Conservation (phyloP, 2,888 invertebrate species). For the Leucania comma region DNA sequence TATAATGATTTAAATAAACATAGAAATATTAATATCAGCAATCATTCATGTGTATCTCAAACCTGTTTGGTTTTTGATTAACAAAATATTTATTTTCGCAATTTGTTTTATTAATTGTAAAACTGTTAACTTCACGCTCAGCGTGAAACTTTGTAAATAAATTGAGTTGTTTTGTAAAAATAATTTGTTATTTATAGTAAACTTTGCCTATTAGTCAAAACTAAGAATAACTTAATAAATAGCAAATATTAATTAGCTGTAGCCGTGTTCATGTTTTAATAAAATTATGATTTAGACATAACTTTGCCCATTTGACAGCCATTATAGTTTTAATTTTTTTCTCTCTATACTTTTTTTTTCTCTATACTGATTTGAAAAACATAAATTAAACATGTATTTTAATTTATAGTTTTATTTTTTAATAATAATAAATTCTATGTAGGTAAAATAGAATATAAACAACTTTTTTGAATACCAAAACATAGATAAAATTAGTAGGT, state of each 20-base stretch:
- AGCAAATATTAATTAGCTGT: conserved; percentile 11
- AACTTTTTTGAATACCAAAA: too few species aligned
- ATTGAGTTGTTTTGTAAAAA: conserved; percentile 51
- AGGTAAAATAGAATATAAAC: too few species aligned
- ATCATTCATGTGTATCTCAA: conserved; percentile 35
- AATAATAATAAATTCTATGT: too few species aligned
- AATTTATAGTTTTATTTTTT: too few species aligned
- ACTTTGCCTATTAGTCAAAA: not conserved
- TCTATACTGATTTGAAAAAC: not conserved
- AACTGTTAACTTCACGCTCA: conserved; percentile 54
- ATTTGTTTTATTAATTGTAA: conserved; percentile 49
- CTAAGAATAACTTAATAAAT: conserved; percentile 27
- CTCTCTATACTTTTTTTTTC: not conserved
- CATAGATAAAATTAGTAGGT: too few species aligned
- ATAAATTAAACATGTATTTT: too few species aligned
- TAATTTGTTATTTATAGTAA: conserved; percentile 26
- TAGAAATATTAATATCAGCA: conserved; percentile 43
- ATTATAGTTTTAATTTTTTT: not conserved
- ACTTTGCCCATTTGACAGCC: not conserved
- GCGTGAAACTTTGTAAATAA: conserved; percentile 57
- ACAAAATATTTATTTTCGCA: conserved; percentile 47
- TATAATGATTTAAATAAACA: conserved; percentile 51
- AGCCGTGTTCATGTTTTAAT: not conserved
- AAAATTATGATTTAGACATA: not conserved
- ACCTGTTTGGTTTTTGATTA: conserved; percentile 53